These are phyloP conservation scores for Oegoconia quadripuncta DNA, from an alignment of 2,888 invertebrate genomes.

Conservation along the genomic window DNA sequence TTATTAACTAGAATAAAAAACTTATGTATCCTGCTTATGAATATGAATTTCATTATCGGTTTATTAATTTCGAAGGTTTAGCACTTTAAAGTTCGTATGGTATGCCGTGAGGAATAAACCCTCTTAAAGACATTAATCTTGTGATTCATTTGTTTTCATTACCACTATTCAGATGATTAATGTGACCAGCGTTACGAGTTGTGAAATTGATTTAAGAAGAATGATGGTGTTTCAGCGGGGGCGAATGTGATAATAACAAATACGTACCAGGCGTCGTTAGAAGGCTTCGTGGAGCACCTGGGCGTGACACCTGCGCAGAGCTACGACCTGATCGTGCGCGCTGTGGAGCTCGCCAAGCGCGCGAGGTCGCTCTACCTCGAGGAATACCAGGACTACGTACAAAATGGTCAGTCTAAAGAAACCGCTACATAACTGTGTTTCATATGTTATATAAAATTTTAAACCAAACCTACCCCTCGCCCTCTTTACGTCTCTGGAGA, in stretches of 20 bases:
- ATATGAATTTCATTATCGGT: no score
- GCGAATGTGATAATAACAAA: constrained; percentile 92
- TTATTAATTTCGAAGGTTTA: no score
- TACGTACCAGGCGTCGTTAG: constrained; percentile 92
- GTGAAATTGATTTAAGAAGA: constrained; percentile 21
- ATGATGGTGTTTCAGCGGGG: constrained; percentile 81
- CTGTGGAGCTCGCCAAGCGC: constrained; percentile 85
- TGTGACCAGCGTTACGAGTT: constrained; percentile 27
- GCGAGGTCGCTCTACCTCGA: constrained; percentile 82
- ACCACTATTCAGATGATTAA: constrained; percentile 40
- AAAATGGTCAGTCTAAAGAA: constrained; percentile 49
- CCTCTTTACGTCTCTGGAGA: no score
- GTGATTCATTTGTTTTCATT: constrained; percentile 51
- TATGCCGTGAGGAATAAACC: no score
- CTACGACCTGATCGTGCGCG: constrained; percentile 84
- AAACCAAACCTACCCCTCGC: constrained; percentile 2
- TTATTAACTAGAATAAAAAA: no score
- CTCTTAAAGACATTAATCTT: constrained; percentile 48
- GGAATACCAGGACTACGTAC: constrained; percentile 68
- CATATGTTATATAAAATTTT: no score
- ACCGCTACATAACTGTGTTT: no score
- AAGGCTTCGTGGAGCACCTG: constrained; percentile 87
- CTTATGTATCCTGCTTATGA: no score
- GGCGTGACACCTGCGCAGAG: constrained; percentile 83
- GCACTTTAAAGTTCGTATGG: no score